Evolutionary conservation across 2,113 vertebrate species (phyloP), one percentile per base, ranked within the genome.

Genomic region (Cyprinodon tularosa): DNA sequence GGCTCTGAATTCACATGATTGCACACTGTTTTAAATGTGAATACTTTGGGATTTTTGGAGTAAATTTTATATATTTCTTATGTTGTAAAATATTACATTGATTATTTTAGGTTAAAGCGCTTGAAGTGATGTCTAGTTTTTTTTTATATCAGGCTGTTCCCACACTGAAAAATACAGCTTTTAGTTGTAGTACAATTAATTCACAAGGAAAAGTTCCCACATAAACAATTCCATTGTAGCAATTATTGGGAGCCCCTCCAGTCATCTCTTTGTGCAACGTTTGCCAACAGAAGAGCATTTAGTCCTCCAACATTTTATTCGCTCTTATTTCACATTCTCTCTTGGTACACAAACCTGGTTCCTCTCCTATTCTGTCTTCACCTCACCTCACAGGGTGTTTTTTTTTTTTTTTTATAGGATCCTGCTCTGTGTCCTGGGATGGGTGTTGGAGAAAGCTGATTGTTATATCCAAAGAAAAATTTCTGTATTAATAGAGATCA

Each of bases 21-120:
- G 45, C 15, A 37, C 39, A 22, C 11, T 66, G 62, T 50, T 72
- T 72, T 37, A 71, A 71, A 64, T 17, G 39, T 38, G 29, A 57
- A n/a, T 12, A 65, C 39, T 10, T 20, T 66, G 64, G 6, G 48
- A 39, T 8, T 62, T 77, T 69, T 29, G 29, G 29, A 17, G 15
- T n/a, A 4, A 48, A 57, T 9, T 57, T 10, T 14, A 20, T 20
- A 29, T 29, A 29, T 57, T n/a, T n/a, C n/a, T 8, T 3, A 10
- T 57, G 8, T 57, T 8, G 8, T 1, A n/a, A 57, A 4, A 9
- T 15, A 9, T n/a, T 57, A n/a, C 50, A 10, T 20, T n/a, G 17
- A 15, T 57, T n/a, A 7, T 57, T 57, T 57, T 9, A 57, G 50
- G 20, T 53, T 53, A 14, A 53, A 53, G 48, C 15, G 20, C 48